Evolutionary conservation across 2,797 vertebrate genomes (phyloP), one percentile per base, ranked within the genome.

Genomic region (Oreonectes daqikongensis): DNA sequence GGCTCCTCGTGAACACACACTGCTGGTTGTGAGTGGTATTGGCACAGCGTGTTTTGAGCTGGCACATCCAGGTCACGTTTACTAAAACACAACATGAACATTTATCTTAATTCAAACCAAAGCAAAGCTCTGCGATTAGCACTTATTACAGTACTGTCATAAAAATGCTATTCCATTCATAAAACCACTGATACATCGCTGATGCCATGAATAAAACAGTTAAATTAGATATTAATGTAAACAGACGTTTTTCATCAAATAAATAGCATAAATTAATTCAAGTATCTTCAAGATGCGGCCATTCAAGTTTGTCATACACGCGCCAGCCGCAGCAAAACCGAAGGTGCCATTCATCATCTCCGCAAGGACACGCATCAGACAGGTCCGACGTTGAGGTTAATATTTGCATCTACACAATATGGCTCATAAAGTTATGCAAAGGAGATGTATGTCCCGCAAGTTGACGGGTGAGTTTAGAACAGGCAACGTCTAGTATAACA

Each of bases 251-350:
- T 65, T 61, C 72, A 80, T 64, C 40, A 75, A 72, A 82, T 77
- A 88, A 86, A 89, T 85, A 83, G 63, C 63, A 82, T 85, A 81
- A 90, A 89, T 85, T 86, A 89, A 89, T 92, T 93, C 91, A 93
- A 93, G 92, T 92, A 91, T 89, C 81, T 85, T 88, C 87, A 81
- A 83, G 88, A 90, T 65, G 81, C 87, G 84, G 86, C 85, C 86
- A 84, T 79, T 85, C 84, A 86, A 84, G 73, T 89, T 83, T 87
- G 91, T 22, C 91, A 91, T 92, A 91, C 91, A n/a, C n/a, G n/a
- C n/a, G n/a, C n/a, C n/a, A n/a, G n/a, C 89, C 83, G 83, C 70
- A 60, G 64, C 82, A 82, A 79, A 75, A 50, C 44, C 70, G 75
- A 46, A 79, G 59, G 74, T 70, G 69, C 28, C 60, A 46, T 46